phyloP scores from a whole-genome alignment of 2,797 vertebrate species.

The Malurus splendens region DNA sequence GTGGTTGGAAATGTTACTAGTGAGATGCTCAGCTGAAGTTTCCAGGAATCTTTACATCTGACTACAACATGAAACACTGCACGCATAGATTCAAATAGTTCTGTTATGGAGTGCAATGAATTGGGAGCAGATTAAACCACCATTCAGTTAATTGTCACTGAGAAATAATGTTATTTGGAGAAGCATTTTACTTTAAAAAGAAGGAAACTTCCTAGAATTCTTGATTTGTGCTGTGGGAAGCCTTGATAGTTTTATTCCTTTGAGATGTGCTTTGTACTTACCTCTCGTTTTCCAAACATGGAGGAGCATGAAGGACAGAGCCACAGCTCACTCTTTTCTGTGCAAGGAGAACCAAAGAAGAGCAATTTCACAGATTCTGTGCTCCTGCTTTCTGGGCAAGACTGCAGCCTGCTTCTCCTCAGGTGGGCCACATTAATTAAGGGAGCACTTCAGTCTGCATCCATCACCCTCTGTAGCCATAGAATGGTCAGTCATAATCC shows the following conservation, averaged over 20 bases:
- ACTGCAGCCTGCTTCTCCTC: not conserved
- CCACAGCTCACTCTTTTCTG: rapidly evolving
- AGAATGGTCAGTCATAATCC: not conserved
- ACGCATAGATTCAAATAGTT: not conserved
- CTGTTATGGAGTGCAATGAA: not conserved
- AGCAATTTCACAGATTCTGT: not conserved
- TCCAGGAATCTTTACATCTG: not conserved
- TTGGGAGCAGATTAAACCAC: not conserved
- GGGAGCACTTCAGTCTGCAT: not conserved
- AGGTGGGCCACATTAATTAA: not conserved
- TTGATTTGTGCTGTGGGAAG: not conserved
- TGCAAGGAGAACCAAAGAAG: not conserved
- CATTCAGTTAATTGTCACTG: not conserved
- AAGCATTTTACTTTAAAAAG: not conserved
- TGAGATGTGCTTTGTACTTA: not conserved
- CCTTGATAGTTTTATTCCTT: not conserved
- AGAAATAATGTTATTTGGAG: not conserved
- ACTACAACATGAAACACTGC: not conserved
- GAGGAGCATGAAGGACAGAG: not conserved
- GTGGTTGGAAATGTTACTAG: not conserved
- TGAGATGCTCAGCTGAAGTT: not conserved
- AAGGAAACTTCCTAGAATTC: constrained; percentile 19
- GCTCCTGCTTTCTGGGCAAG: not conserved
- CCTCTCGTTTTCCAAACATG: not conserved
- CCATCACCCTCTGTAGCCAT: not conserved